Evolutionary conservation across 2,797 vertebrate genomes (phyloP), one percentile per base, ranked within the genome.

Genomic region (Propithecus deckenii): DNA sequence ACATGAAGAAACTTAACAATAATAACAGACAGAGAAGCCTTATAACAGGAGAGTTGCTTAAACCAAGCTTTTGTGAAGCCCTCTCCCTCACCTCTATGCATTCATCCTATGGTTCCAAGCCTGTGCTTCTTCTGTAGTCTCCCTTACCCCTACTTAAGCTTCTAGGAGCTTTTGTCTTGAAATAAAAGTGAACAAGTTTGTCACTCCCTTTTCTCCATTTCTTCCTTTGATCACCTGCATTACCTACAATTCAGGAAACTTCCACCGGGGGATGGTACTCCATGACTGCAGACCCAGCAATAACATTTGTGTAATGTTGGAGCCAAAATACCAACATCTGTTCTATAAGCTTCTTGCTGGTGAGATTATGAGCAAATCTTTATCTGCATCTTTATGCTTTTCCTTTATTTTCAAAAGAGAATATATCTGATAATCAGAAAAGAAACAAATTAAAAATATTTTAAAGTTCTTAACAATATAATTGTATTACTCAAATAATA

Each of bases 401-500:
- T 87, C 52, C 35, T 83, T 32, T 93, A 25, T 20, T 93, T 92
- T 91, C 59, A 87, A 67, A 87, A 67, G 55, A 71, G 52, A 95
- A 81, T 17, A 1, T 83, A 43, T 96, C 90, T 91, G 46, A 96
- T 78, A 81, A 90, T 95, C 76, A 74, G 48, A 81, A 95, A 96
- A 71, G 25, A 89, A 89, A 74, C 23, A 30, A 50, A 25, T 71
- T 63, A 10, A 48, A 96, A 84, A 91, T 91, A 81, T 94, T 90
- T 92, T 52, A 41, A 89, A 96, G 35, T 86, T 84, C 79, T 92
- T 57, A 61, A 69, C 83, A 87, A 48, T 75, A 46, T 65, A 81
- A 83, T 63, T 57, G 50, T 43, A 65, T 83, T 74, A 86, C 13
- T 71, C 55, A 86, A 91, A 67, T 59, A 87, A 79, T 38, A 83